Conservation (phyloP, 2,113 vertebrate genomes). For the Elephas maximus region DNA sequence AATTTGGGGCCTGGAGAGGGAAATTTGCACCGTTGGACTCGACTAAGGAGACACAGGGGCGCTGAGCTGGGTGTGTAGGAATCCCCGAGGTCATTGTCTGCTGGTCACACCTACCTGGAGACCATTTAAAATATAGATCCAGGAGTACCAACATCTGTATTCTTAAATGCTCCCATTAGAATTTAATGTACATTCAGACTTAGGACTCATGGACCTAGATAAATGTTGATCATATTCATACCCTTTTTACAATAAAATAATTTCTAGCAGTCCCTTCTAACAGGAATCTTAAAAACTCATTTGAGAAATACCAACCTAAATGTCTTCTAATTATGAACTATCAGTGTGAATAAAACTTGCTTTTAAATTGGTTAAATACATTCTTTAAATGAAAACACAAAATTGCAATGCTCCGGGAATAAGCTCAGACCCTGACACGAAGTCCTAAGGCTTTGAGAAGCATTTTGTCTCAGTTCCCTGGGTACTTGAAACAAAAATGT, state of each 20-base stretch:
- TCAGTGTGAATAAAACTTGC: not conserved
- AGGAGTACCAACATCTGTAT: not conserved
- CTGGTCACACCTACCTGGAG: not conserved
- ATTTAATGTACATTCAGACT: not conserved
- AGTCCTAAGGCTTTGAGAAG: not conserved
- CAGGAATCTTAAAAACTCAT: not conserved
- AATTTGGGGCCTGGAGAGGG: not conserved
- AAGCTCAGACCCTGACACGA: not conserved
- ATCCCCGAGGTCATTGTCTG: not conserved
- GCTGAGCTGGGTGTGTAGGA: not conserved
- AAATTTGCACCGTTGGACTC: not conserved
- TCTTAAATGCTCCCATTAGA: not conserved
- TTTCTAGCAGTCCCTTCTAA: not conserved
- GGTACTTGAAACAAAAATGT: conserved; percentile 23
- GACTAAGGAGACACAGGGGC: not conserved
- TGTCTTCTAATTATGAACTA: conserved; percentile 14
- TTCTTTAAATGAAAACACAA: not conserved
- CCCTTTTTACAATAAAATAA: conserved; percentile 37
- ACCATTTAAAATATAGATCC: not conserved
- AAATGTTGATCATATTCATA: not conserved
- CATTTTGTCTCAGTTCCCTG: not conserved
- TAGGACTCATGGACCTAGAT: not conserved
- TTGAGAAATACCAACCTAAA: not conserved
- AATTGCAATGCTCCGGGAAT: not conserved
- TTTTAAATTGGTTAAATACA: not conserved